A percentile compares a stretch with the other conserved stretches of the same genome.
Evolutionary conservation across 2,888 invertebrate species (phyloP).

Genomic region (Drosophila peninsularis): DNA sequence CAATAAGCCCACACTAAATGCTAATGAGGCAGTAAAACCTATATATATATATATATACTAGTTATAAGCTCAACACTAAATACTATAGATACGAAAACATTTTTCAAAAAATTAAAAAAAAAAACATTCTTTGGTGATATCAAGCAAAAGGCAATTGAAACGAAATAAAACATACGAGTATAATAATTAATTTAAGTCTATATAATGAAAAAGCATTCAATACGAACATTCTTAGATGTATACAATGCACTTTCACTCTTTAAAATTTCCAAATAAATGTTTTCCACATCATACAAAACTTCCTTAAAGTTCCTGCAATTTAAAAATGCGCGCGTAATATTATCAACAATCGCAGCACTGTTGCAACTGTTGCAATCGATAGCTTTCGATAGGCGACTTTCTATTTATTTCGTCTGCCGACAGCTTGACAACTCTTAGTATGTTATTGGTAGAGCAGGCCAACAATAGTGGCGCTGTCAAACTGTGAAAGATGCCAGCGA

Average conservation of each 20-base stretch:
- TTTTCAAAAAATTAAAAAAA: conserved; percentile 50
- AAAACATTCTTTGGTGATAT: conserved; percentile 75
- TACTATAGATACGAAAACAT: conserved; percentile 34
- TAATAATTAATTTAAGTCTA: conserved; percentile 44
- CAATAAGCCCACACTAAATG: conserved; percentile 65
- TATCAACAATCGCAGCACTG: background rate
- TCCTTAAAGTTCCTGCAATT: background rate
- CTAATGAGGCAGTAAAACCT: conserved; percentile 73
- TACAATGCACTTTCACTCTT: conserved; percentile 52
- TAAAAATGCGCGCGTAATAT: conserved; percentile 6
- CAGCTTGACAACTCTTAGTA: conserved; percentile 43
- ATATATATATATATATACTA: conserved; percentile 37
- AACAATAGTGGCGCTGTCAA: conserved; percentile 60
- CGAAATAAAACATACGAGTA: conserved; percentile 65
- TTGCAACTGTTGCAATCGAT: conserved; percentile 38
- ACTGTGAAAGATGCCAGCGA: conserved; percentile 68
- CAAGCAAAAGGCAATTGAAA: conserved; percentile 79
- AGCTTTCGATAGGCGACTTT: conserved; percentile 26
- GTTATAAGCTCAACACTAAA: conserved; percentile 58
- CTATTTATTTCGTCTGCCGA: background rate
- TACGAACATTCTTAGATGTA: conserved; percentile 15
- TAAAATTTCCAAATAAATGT: conserved; percentile 64
- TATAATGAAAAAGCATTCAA: conserved; percentile 7
- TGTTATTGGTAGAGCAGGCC: conserved; percentile 50
- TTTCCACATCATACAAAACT: conserved; percentile 58